phyloP scores from a whole-genome alignment of 2,888 invertebrate genomes.

The Eristalinus aeneus region DNA sequence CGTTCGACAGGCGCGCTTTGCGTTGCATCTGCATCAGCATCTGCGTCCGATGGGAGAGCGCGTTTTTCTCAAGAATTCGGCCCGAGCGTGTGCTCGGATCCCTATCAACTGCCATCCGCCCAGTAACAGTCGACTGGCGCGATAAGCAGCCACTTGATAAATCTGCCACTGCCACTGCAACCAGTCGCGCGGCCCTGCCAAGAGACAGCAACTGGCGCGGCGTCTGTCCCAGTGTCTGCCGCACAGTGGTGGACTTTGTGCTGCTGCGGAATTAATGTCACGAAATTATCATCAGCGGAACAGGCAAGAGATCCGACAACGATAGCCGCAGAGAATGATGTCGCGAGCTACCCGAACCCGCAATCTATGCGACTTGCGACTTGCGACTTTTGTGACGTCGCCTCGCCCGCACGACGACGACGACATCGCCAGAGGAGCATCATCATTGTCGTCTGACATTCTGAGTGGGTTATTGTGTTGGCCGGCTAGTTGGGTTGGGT shows the following conservation, averaged over 20 bases:
- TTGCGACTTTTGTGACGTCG: constrained; percentile 53
- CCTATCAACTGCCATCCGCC: constrained; percentile 22
- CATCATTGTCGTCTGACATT: constrained; percentile 68
- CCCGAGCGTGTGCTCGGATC: not conserved
- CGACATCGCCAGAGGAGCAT: constrained; percentile 50
- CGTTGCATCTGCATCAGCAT: constrained; percentile 68
- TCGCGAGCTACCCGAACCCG: constrained; percentile 52
- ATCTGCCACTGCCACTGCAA: constrained; percentile 29
- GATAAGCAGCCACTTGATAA: constrained; percentile 67
- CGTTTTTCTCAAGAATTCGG: constrained; percentile 44
- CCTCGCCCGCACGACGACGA: constrained; percentile 59
- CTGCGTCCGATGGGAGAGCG: not conserved
- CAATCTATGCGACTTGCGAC: constrained; percentile 58
- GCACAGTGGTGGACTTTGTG: constrained; percentile 68
- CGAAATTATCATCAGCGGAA: constrained; percentile 75
- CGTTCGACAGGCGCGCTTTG: constrained; percentile 62
- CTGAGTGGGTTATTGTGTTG: constrained; percentile 69
- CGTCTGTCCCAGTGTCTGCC: constrained; percentile 29
- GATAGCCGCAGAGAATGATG: constrained; percentile 68
- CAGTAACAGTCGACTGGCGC: not conserved
- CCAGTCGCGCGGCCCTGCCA: too few relatives aligned
- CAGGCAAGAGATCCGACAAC: constrained; percentile 73
- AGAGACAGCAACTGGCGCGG: not conserved
- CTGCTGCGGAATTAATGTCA: constrained; percentile 74
- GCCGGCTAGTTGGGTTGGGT: constrained; percentile 45